Percentiles rank a stretch among this genome's conserved stretches.
Conservation (phyloP, 2,797 vertebrate genomes). For the Falco berigora region DNA sequence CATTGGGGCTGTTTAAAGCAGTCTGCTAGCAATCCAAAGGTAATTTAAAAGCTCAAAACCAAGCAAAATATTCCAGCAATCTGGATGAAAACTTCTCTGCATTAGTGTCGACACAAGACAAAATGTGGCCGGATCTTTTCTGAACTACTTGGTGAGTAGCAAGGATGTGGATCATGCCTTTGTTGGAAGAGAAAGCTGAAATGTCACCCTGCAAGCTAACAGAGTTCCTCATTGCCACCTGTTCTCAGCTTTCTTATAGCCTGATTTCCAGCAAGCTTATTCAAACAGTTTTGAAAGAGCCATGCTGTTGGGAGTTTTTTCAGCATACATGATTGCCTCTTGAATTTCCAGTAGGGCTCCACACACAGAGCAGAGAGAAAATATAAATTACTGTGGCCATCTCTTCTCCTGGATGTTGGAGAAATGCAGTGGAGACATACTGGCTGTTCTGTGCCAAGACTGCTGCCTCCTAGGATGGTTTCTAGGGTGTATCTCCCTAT, state of each 20-base stretch:
- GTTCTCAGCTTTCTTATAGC: neutral
- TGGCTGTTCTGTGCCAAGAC: neutral
- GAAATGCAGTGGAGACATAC: neutral
- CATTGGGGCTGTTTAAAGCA: neutral
- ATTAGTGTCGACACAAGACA: neutral
- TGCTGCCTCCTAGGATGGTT: neutral
- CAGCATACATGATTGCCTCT: neutral
- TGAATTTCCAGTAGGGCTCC: neutral
- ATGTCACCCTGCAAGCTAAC: neutral
- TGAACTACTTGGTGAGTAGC: neutral
- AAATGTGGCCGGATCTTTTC: neutral
- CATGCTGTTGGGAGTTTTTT: neutral
- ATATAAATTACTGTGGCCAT: neutral
- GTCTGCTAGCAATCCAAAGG: neutral
- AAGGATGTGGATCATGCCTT: neutral
- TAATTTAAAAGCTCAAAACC: neutral
- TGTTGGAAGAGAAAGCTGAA: neutral
- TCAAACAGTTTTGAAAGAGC: neutral
- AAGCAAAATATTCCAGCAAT: neutral
- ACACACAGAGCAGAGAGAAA: neutral
- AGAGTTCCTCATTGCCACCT: neutral
- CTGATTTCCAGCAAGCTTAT: neutral
- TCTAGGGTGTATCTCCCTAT: neutral
- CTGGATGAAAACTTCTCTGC: neutral
- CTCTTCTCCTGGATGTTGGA: neutral